Evolutionary conservation across 53 echinoderm and acorn worm species (phyloP).

Genomic region (Pentamera pediparva): DNA sequence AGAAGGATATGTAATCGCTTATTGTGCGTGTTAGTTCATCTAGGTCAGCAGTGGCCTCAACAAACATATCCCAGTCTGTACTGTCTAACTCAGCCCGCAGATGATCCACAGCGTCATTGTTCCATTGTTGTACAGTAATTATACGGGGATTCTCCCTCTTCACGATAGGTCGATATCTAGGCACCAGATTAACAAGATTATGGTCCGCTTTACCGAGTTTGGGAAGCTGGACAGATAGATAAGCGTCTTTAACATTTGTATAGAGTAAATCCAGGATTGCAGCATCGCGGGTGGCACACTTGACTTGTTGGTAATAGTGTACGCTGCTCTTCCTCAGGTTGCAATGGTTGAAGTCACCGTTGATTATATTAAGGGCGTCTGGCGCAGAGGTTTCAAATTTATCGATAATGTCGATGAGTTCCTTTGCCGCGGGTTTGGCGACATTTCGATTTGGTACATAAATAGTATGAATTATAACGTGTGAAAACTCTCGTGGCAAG

Average conservation of each 20-base stretch:
- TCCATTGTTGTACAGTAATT: neutral
- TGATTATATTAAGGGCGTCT: neutral
- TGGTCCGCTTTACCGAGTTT: neutral
- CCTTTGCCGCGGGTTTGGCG: neutral
- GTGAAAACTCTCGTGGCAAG: neutral
- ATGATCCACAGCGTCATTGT: neutral
- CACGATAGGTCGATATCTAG: neutral
- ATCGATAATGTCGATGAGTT: too few species aligned
- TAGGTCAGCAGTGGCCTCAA: neutral
- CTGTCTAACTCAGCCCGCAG: neutral
- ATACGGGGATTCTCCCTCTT: neutral
- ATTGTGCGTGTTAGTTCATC: too few species aligned
- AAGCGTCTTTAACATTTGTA: conserved; percentile 4
- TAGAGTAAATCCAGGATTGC: neutral
- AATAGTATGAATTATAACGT: neutral
- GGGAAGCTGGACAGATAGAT: neutral
- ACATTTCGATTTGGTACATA: neutral
- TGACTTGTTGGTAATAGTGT: neutral
- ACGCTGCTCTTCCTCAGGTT: neutral
- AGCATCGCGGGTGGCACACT: neutral
- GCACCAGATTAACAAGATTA: neutral
- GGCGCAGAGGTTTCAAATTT: neutral
- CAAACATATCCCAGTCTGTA: conserved; percentile 11
- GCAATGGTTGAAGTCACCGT: conserved; percentile 10
- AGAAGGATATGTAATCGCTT: too few species aligned